Evolutionary conservation across 2,797 vertebrate genomes (phyloP), one percentile per base, ranked within the genome.

Genomic region (Centroberyx gerrardi): DNA sequence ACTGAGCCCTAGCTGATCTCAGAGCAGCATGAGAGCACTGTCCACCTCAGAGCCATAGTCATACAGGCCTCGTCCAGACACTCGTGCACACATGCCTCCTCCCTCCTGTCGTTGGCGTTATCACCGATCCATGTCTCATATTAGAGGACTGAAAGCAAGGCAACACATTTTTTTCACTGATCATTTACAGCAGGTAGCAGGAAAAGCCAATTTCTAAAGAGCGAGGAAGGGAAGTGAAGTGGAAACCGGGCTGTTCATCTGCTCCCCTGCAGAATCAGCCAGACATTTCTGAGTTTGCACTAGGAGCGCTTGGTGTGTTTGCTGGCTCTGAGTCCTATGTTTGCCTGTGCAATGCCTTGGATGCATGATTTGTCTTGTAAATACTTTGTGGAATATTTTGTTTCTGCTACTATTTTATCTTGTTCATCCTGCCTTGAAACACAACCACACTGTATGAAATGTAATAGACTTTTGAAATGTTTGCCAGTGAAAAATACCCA

Each of bases 1-100:
- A 68, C 81, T 1, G 88, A 94, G 49, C 88, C 88, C 1, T 93
- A 87, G 88, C 56, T 33, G 46, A 55, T 18, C 27, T 31, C 31
- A 51, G 17, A 15, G 7, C 48, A 60, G 15, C 33, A 17, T 15
- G 15, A n/a, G 29, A 10, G 6, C 62, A 7, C 6, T 0, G 44
- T 13, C 63, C 56, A 27, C 14, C 38, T 40, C 38, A 40, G 38
- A 40, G 38, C 38, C 38, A 40, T 40, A 40, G 10, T 40, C 38
- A 40, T 27, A 68, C 48, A 49, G 46, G 55, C 14, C 27, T 59
- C 2, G 31, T 14, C 33, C 66, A 48, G 29, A 65, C 9, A 29
- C 51, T 18, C 3, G 4, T 3, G 59, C 14, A 69, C 52, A 68
- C 17, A 27, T 27, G 27, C 36, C 40, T 48, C 46, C 29, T 54